Evolutionary conservation across 2,113 vertebrate species (phyloP).

Genomic region (Micronisus gabar): DNA sequence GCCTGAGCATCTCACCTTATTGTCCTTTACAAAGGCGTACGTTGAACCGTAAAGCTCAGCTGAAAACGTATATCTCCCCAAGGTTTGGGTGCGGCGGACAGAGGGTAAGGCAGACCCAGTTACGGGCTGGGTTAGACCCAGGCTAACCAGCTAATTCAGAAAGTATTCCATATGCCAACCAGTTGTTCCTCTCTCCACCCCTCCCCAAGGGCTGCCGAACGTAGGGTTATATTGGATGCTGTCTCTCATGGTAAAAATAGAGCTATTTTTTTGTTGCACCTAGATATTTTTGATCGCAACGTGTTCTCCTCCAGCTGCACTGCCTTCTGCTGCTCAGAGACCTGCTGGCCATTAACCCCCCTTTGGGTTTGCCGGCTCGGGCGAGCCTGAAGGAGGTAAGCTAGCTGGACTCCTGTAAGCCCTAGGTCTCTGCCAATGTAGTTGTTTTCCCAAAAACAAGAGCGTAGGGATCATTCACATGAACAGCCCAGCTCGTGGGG

Average conservation of each 20-base stretch:
- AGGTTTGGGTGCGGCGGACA: not conserved
- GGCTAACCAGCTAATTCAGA: not conserved
- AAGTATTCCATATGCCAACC: not conserved
- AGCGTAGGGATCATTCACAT: rapidly evolving
- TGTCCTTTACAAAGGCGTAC: not conserved
- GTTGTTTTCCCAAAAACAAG: not conserved
- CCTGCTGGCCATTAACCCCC: not conserved
- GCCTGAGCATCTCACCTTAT: not conserved
- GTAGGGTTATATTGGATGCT: not conserved
- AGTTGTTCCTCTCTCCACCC: not conserved
- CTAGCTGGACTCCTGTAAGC: not conserved
- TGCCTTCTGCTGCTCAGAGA: not conserved
- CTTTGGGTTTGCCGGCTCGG: not conserved
- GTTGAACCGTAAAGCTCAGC: not conserved
- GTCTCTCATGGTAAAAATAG: not conserved
- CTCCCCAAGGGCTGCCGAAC: not conserved
- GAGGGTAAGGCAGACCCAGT: not conserved
- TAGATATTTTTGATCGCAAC: not conserved
- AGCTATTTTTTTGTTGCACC: not conserved
- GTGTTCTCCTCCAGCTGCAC: not conserved
- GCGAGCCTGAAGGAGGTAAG: not conserved
- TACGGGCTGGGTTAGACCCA: not conserved
- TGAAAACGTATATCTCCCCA: not conserved
- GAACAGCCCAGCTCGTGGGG: not conserved
- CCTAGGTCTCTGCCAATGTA: not conserved